A percentile compares a stretch with the other conserved stretches of the same genome.
Evolutionary conservation across 1,140 invertebrate species (phyloP).

Genomic region (Antheraea pernyi): DNA sequence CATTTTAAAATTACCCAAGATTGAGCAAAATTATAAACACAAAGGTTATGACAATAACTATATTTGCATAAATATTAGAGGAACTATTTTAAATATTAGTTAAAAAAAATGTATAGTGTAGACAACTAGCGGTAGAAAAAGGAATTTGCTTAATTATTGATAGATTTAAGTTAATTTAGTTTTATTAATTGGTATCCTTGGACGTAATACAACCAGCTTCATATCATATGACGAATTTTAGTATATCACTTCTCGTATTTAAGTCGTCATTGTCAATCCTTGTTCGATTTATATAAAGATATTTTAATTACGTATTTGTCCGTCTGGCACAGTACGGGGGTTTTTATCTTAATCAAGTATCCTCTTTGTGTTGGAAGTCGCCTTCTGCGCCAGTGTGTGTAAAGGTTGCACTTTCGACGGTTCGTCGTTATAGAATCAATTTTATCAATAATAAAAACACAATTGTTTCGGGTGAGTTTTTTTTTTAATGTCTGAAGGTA

Average conservation of each 20-base stretch:
- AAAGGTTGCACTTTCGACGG: constrained; percentile 70
- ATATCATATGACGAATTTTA: constrained; percentile 36
- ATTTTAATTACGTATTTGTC: constrained; percentile 49
- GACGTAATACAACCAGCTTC: constrained; percentile 40
- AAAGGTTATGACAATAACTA: background rate
- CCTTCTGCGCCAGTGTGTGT: constrained; percentile 78
- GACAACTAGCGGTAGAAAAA: too few species aligned
- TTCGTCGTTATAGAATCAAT: background rate
- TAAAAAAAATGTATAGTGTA: background rate
- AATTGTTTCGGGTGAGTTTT: too few species aligned
- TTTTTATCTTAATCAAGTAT: constrained; percentile 48
- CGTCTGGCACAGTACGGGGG: constrained; percentile 36
- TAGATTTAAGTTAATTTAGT: constrained; percentile 16
- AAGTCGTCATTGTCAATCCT: constrained; percentile 37
- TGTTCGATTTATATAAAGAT: constrained; percentile 49
- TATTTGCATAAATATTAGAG: background rate
- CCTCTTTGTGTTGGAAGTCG: constrained; percentile 63
- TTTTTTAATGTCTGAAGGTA: too few species aligned
- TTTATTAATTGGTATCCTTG: constrained; percentile 30
- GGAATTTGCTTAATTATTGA: background rate
- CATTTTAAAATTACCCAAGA: constrained; percentile 8
- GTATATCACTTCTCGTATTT: constrained; percentile 37
- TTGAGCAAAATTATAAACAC: background rate
- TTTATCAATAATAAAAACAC: background rate
- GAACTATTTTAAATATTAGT: background rate